Base-by-base conservation (phyloP, 64 coral and sea anemone species). In the Montipora efflorescens region DNA sequence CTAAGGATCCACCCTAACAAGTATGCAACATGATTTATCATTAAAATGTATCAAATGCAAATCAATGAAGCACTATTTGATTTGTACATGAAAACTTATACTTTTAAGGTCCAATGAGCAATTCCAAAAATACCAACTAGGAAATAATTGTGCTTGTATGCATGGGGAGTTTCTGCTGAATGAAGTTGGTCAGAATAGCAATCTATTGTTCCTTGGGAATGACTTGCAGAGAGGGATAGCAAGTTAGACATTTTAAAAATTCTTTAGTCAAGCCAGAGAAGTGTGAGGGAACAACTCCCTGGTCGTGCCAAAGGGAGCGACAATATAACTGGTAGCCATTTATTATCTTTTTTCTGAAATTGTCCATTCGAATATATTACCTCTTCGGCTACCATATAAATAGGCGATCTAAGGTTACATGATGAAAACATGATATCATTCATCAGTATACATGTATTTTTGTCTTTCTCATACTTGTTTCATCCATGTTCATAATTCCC, bases 41-140 rank as follows among this genome's bases (percentile, higher is more conserved):
- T 48, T 77, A 48, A 77, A 77, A 77, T 49, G 75, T 77, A 77
- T 77, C 75, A 77, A 77, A 49, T 16, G 44, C 75, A 77, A 77
- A 77, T 77, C 75, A 77, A 77, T 77, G 50, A 77, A 77, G 75
- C 75, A 48, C 75, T 77, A 77, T 77, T 77, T 77, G 47, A 77
- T 77, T 77, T 77, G 47, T 77, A 77, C 75, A 77, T 77, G 75
- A 77, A 77, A 76, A 76, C 74, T 76, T 76, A 76, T 76, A 76
- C 48, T 77, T 77, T 77, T 45, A 77, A 77, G 75, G 45, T 77
- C 47, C 45, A 77, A 77, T 47, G 75, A 77, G 75, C 15, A 77
- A 77, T 49, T 77, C 75, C 75, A 77, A 77, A 77, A 77, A 77
- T 77, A 77, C 75, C 75, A 77, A 25, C 75, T 77, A 10, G 75